phyloP scores from a whole-genome alignment of 2,797 vertebrate species.

The Adrianichthys oophorus region DNA sequence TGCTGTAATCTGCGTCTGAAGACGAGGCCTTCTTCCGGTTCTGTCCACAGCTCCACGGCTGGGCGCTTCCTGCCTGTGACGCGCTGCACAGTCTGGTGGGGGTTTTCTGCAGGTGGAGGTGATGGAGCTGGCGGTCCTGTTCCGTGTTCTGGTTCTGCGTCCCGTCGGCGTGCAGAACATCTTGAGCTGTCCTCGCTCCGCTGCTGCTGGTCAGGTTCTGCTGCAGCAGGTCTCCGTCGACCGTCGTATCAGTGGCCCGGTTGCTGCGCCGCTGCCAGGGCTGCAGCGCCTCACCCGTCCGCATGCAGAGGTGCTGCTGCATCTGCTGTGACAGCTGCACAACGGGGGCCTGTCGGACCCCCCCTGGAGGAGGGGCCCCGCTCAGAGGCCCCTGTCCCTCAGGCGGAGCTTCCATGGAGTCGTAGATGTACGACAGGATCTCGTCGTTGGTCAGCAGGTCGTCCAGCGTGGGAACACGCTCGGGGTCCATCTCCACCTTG shows the following conservation, averaged over 20 bases:
- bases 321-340: slow-evolving; percentile 75
- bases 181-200: slow-evolving; percentile 61
- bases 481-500: slow-evolving; percentile 74
- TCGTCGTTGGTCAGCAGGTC: slow-evolving; percentile 73
- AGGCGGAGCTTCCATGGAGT: slow-evolving; percentile 55
- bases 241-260: slow-evolving; percentile 13
- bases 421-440: slow-evolving; percentile 76
- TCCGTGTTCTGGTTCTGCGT: slow-evolving; percentile 41
- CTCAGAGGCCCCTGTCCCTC: slow-evolving; percentile 15
- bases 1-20: slow-evolving; percentile 43
- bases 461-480: slow-evolving; percentile 61
- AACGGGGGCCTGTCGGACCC: slow-evolving; percentile 58
- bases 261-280: slow-evolving; percentile 47
- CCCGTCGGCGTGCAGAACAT: slow-evolving; percentile 40
- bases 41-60: not conserved
- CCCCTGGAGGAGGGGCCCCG: no score
- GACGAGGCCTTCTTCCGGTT: no score
- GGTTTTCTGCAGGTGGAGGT: slow-evolving; percentile 56
- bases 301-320: slow-evolving; percentile 70
- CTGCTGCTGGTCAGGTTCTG: slow-evolving; percentile 34
- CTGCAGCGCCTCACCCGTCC: slow-evolving; percentile 19
- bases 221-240: slow-evolving; percentile 26
- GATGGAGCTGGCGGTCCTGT: slow-evolving; percentile 38
- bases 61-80: slow-evolving; percentile 46
- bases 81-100: slow-evolving; percentile 45